Base-by-base conservation (phyloP, 2,888 invertebrate genomes). In the Mamestra brassicae region DNA sequence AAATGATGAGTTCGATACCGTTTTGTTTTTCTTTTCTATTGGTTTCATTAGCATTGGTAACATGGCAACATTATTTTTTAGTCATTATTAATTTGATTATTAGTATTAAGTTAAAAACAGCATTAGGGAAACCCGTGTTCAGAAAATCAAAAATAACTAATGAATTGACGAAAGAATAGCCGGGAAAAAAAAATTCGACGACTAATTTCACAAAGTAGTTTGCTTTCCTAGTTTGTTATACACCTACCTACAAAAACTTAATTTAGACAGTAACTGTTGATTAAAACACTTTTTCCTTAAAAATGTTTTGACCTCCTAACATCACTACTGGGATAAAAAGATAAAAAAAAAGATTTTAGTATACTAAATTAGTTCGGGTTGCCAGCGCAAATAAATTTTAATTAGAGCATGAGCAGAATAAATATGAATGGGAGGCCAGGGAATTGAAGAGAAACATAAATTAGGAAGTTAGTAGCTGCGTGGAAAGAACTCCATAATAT, bases 361-460 rank as follows among this genome's bases (percentile, higher is more conserved):
- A 38, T 42, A 34, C 38, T 38, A n/a, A 64, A 71, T 50, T 60
- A 50, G 52, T 78, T 64, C 11, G 57, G 45, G 62, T 55, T 60
- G 50, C 78, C 34, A n/a, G 36, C 13, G 42, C 45, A 62, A 72
- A 67, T 78, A 78, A 54, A 73, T 67, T 67, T 64, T 64, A 67
- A 78, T 78, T 54, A 55, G 47, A 73, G 42, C 58, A n/a, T 34
- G 36, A 64, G 61, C 52, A 66, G 38, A 50, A 68, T 76, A 52
- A 63, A 77, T 76, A 58, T 64, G 54, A 54, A 77, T 42, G 63
- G 64, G 47, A 11, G 13, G 58, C 47, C 13, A 11, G 76, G 63
- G 38, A 63, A 76, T 76, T 58, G 15, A 62, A 61, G 26, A 42
- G 50, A 69, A 52, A 52, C 6, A 47, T 70, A 58, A 70, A 63